Evolutionary conservation across 2,113 vertebrate species (phyloP).

Genomic region (Tyto alba): DNA sequence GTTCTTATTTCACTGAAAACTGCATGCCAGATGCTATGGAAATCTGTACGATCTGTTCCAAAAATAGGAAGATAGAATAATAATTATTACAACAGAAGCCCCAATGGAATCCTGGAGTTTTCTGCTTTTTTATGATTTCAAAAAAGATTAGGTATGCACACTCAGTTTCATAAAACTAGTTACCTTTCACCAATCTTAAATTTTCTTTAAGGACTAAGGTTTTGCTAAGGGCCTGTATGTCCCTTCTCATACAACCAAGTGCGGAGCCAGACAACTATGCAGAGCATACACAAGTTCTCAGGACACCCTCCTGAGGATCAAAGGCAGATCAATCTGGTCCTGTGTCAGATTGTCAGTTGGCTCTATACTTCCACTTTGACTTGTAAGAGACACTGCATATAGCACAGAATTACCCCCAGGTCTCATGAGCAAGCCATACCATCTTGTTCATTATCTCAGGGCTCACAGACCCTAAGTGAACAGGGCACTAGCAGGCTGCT

Average conservation of each 20-base stretch:
- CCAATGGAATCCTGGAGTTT: background rate
- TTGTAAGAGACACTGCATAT: background rate
- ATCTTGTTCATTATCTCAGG: background rate
- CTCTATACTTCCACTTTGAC: background rate
- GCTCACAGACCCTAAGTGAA: background rate
- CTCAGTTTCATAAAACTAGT: background rate
- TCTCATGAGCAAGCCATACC: background rate
- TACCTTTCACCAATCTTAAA: background rate
- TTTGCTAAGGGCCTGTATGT: background rate
- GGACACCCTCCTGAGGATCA: background rate
- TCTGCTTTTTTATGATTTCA: background rate
- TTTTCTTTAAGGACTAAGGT: background rate
- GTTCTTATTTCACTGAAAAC: background rate
- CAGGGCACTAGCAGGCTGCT: background rate
- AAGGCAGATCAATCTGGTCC: too few species aligned
- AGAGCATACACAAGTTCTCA: background rate
- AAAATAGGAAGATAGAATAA: background rate
- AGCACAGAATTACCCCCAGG: background rate
- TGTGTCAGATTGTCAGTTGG: background rate
- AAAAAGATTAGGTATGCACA: background rate
- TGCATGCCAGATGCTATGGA: slow-evolving; percentile 35
- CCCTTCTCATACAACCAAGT: background rate
- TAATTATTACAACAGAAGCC: background rate
- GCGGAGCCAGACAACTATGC: background rate
- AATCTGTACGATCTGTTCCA: background rate